A percentile compares a stretch with the other conserved stretches of the same genome.
Evolutionary conservation across 2,888 invertebrate genomes (phyloP).

Genomic region (Aphrophora alni): DNA sequence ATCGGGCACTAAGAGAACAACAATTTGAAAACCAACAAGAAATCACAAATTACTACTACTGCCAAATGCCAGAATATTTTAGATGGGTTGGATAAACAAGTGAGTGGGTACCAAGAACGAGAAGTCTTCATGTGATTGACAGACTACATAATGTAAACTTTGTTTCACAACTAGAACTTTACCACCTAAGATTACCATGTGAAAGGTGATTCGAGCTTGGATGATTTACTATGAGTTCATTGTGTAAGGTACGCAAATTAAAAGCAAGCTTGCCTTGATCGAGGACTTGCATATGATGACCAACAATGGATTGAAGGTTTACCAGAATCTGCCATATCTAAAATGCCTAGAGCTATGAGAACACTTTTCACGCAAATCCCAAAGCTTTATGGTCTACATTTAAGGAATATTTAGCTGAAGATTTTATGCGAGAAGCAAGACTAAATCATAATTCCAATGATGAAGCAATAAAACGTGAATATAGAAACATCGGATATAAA

Average conservation of each 20-base stretch:
- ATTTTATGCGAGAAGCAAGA: neutral
- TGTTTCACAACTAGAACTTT: neutral
- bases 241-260: neutral
- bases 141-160: neutral
- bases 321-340: neutral
- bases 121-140: neutral
- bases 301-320: neutral
- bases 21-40: too few relatives aligned
- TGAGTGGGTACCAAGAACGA: neutral
- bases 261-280: neutral
- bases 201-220: neutral
- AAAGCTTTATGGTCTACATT: too few relatives aligned
- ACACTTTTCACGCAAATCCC: neutral
- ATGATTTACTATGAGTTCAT: neutral
- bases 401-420: neutral
- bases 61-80: neutral
- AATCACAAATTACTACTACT: neutral
- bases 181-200: neutral
- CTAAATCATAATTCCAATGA: neutral
- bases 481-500: neutral
- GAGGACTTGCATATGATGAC: neutral
- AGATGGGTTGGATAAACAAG: neutral
- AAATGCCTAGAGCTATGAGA: neutral
- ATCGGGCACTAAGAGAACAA: too few relatives aligned
- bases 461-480: neutral